A percentile compares a stretch with the other conserved stretches of the same genome.
These are phyloP conservation scores for Corythornis vintsioides DNA, from an alignment of 2,113 vertebrate species.

Conservation along the genomic window DNA sequence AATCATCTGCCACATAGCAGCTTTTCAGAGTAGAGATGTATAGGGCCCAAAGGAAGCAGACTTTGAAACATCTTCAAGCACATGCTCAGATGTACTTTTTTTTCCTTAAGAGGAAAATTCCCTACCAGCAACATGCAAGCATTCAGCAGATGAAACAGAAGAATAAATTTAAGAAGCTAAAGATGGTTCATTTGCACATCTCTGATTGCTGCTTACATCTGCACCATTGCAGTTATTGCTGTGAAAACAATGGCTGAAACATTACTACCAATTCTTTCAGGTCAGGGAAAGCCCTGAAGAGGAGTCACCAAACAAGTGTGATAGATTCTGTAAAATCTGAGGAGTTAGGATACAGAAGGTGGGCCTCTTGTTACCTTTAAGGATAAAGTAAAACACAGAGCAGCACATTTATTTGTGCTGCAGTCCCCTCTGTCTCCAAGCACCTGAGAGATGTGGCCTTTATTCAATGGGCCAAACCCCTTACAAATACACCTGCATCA, in stretches of 20 bases:
- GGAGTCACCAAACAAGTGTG: neutral
- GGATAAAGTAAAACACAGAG: neutral
- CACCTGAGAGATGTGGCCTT: neutral
- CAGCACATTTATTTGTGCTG: neutral
- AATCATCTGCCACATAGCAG: neutral
- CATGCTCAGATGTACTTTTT: neutral
- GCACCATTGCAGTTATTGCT: neutral
- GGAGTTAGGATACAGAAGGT: neutral
- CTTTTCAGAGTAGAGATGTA: neutral
- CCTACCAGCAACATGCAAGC: neutral
- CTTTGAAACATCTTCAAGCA: neutral
- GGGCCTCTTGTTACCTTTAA: neutral
- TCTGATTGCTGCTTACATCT: neutral
- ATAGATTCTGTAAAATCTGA: neutral
- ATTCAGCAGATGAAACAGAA: neutral
- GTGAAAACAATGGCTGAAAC: neutral
- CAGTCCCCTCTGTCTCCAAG: neutral
- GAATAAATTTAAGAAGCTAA: neutral
- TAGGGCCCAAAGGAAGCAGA: neutral
- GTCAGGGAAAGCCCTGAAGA: neutral
- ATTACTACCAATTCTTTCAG: neutral
- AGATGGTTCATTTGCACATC: neutral
- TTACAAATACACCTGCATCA: neutral
- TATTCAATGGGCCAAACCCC: neutral
- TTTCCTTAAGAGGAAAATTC: neutral